Base-by-base conservation (phyloP, 64 coral and sea anemone genomes). In the Anthopleura sola region DNA sequence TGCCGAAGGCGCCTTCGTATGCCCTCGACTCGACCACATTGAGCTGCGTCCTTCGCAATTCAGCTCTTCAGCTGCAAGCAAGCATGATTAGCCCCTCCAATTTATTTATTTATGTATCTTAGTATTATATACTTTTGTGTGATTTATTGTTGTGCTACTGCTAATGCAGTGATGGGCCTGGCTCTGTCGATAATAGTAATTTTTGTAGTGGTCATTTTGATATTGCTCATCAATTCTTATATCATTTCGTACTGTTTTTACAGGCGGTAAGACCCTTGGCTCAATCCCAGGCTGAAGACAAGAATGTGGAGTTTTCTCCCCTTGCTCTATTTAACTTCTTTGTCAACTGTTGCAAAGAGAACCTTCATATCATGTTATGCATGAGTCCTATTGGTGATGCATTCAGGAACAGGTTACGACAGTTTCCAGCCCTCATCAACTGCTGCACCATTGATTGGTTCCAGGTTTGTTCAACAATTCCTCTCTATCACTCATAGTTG, bases 391-490 rank as follows among this genome's bases (percentile, higher is more conserved):
- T 99, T 78, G 97, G 97, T 11, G 93, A 99, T 49, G 97, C 97
- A 7, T 99, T 99, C 86, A 90, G 97, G 57, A 99, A 95, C 60
- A 91, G 97, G 58, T 79, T 99, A 10, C 86, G 97, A 21, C 97
- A 99, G 84, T 99, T 99, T 26, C 97, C 97, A 26, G 93, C 97
- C 2, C 93, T 99, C 14, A 99, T 99, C 75, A 99, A 99, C 87
- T 99, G 97, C 40, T 99, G 97, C 33, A 99, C 97, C 29, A 98
- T 98, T 84, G 96, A 98, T 68, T 98, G 96, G 96, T 98, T 98
- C 82, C 96, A 98, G 91, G 91, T 93, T 76, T 56, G 36, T 66
- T 10, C 10, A 10, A 5, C 55, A 51, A 26, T 21, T 23, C n/a
- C 5, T 10, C 21, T 4, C 7, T 64, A 26, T 64, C 60, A 24